Base-by-base conservation (phyloP, 2,113 vertebrate genomes). In the Nanorana parkeri region DNA sequence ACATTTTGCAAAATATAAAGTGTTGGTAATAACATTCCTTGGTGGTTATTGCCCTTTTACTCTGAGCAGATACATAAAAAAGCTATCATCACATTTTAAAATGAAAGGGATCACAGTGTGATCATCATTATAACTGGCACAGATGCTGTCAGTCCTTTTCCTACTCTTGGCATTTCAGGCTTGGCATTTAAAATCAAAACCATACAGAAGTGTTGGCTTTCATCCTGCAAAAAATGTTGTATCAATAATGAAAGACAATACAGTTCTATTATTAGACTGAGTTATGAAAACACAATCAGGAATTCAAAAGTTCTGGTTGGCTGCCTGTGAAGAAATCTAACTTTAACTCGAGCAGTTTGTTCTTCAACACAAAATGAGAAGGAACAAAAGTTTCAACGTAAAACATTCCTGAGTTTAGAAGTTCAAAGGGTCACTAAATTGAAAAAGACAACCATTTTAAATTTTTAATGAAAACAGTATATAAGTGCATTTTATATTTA, bases 51-150 rank as follows among this genome's bases (percentile, higher is more conserved):
- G 64, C 64, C 77, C 64, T 78, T 78, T 78, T 78, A 78, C 51
- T 78, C 64, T 78, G 64, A 78, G 64, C 61, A 65, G 64, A 78
- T 68, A 68, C 77, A 78, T 78, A 78, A 78, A 78, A 78, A 78
- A 63, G 63, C 76, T 78, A 78, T 78, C 77, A 78, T 56, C 77
- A 41, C 77, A 68, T 68, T 78, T 68, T 68, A 65, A 78, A 78
- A 68, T 78, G 77, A 78, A 68, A 67, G 64, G 51, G 77, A 78
- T 78, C 64, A 58, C 64, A 78, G 77, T 68, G 52, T 56, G 64
- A 68, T 66, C 41, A 78, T 78, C 61, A 78, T 78, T 78, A 68
- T 20, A 78, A 58, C 65, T 68, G 77, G 77, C 77, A 68, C 77
- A 78, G 77, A 78, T 68, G 64, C 64, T 56, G 65, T 56, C 64